phyloP scores from a whole-genome alignment of 2,113 vertebrate species.

The Osmerus mordax region DNA sequence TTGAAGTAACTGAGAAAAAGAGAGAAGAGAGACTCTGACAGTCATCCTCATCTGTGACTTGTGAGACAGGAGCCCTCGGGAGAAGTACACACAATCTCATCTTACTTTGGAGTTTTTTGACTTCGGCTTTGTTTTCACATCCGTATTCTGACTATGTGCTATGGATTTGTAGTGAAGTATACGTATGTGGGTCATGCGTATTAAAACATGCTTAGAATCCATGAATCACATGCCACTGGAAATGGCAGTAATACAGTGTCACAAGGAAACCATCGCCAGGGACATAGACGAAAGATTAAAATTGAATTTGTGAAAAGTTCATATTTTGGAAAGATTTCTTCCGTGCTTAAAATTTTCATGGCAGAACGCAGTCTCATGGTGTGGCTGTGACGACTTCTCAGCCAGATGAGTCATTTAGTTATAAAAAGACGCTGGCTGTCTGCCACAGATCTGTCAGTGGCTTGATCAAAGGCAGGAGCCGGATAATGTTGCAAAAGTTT shows the following conservation, averaged over 20 bases:
- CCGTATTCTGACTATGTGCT: not conserved
- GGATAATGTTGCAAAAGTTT: constrained; percentile 42
- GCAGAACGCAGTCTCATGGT: constrained; percentile 33
- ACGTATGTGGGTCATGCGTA: not conserved
- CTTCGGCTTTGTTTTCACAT: constrained; percentile 2
- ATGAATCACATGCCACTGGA: too few species aligned
- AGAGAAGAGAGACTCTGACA: not conserved
- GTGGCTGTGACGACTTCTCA: constrained; percentile 22
- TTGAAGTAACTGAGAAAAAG: not conserved
- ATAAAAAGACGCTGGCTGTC: constrained; percentile 50
- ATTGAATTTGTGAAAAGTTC: not conserved
- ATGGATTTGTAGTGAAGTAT: too few species aligned
- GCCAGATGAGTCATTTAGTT: constrained; percentile 48
- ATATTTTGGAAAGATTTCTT: constrained; percentile 10
- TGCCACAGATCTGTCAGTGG: constrained; percentile 53
- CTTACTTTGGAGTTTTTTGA: constrained; percentile 27
- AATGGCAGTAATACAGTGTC: too few species aligned
- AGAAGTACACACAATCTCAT: constrained; percentile 42
- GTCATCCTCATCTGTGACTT: constrained; percentile 48
- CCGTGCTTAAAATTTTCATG: constrained; percentile 30
- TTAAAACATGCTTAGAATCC: too few species aligned
- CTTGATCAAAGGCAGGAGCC: constrained; percentile 51
- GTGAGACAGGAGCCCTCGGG: constrained; percentile 51
- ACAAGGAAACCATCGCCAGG: too few species aligned
- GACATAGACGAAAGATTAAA: not conserved